phyloP scores from a whole-genome alignment of 1,140 invertebrate genomes.

The Hestina assimilis region DNA sequence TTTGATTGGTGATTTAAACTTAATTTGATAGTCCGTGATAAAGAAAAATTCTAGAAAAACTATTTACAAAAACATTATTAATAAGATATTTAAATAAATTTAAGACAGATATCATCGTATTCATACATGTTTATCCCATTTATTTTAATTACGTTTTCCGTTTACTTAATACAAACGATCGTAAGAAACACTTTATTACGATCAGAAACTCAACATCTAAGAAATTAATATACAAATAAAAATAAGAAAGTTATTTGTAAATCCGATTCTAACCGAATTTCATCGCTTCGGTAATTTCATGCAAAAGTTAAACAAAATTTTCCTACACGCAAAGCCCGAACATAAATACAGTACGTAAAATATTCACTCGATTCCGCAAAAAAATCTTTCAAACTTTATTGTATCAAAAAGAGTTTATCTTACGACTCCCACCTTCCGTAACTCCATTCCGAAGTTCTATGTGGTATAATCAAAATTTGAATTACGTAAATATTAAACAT shows the following conservation, averaged over 20 bases:
- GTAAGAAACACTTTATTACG: conserved; percentile 6
- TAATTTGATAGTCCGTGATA: too few relatives aligned
- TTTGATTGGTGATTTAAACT: too few relatives aligned
- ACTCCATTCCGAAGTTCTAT: conserved; percentile 43
- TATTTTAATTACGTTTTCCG: not conserved
- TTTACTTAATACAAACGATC: not conserved
- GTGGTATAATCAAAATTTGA: conserved; percentile 49
- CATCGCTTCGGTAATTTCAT: conserved; percentile 31
- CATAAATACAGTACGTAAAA: conserved; percentile 45
- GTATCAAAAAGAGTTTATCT: conserved; percentile 48
- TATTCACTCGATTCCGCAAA: conserved; percentile 39
- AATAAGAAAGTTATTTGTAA: conserved; percentile 20
- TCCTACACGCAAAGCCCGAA: conserved; percentile 32
- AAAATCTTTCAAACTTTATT: conserved; percentile 40
- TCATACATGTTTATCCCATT: too few relatives aligned
- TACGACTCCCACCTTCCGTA: conserved; percentile 30
- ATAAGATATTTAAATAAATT: too few relatives aligned
- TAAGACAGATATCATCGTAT: too few relatives aligned
- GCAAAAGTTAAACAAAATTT: conserved; percentile 35
- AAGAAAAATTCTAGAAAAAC: too few relatives aligned
- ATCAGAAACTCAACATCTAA: not conserved
- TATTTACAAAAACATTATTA: too few relatives aligned
- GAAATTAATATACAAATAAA: not conserved
- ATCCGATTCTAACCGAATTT: conserved; percentile 25
- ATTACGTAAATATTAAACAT: conserved; percentile 25